These are phyloP conservation scores for Dromiciops gliroides DNA, from an alignment of 2,113 vertebrate species.

Conservation along the genomic window DNA sequence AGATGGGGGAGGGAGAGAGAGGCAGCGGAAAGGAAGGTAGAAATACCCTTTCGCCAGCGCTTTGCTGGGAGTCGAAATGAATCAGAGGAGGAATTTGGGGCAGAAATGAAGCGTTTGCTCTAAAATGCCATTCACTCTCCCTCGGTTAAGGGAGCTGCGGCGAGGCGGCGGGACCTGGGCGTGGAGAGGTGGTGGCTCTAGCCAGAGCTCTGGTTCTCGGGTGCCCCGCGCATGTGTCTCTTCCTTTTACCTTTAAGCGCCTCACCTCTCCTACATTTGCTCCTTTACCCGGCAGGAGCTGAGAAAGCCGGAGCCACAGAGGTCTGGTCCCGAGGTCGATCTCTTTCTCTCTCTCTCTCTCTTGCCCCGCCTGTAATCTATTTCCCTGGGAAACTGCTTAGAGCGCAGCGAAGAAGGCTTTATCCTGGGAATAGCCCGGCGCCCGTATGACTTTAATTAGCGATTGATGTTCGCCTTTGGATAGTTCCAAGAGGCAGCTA, in stretches of 20 bases:
- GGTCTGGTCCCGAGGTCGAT: neutral
- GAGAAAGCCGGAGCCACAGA: neutral
- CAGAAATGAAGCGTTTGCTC: neutral
- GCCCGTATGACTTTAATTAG: conserved; percentile 76
- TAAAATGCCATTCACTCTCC: conserved; percentile 35
- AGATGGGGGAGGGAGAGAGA: neutral
- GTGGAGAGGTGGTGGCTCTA: neutral
- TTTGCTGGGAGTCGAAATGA: neutral
- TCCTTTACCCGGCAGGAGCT: neutral
- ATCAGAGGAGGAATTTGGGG: neutral
- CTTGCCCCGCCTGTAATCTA: neutral
- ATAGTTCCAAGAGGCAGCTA: conserved; percentile 57
- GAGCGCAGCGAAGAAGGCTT: conserved; percentile 26
- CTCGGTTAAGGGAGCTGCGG: neutral
- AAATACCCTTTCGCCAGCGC: neutral
- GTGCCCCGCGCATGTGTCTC: neutral
- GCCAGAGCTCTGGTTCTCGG: neutral
- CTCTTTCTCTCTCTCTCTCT: too few species aligned
- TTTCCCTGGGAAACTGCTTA: conserved; percentile 1
- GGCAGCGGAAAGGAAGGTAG: neutral
- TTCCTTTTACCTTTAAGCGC: neutral
- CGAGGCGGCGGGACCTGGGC: neutral
- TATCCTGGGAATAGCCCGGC: conserved; percentile 34
- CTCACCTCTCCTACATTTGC: neutral
- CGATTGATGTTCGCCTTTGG: conserved; percentile 38